phyloP scores from a whole-genome alignment of 1,140 invertebrate species.

The Meloidogyne exigua region DNA sequence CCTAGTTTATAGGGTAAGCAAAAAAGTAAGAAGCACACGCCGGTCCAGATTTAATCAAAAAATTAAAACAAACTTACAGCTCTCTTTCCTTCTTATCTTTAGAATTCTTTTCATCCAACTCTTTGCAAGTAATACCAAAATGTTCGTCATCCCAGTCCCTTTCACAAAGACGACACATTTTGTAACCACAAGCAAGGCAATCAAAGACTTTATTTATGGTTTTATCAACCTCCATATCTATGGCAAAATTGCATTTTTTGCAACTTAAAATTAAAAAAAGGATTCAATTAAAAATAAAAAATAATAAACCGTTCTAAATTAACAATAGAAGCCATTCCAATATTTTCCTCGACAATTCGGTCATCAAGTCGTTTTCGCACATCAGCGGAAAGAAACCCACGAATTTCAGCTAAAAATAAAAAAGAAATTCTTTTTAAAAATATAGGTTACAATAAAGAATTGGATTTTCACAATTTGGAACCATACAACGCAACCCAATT shows the following conservation, averaged over 20 bases:
- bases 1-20: too few relatives aligned
- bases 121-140: constrained; percentile 35
- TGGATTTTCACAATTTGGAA: constrained; percentile 35
- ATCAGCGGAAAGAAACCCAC: constrained; percentile 22
- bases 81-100: constrained; percentile 25
- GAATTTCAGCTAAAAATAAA: constrained; percentile 36
- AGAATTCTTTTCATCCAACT: constrained; percentile 26
- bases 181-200: constrained; percentile 31
- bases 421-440: neutral
- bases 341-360: constrained; percentile 38
- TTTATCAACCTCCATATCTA: constrained; percentile 33
- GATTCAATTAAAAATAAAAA: neutral
- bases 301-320: constrained; percentile 35
- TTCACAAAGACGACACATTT: constrained; percentile 43
- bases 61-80: constrained; percentile 23
- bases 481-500: constrained; percentile 40
- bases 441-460: constrained; percentile 37
- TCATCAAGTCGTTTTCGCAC: constrained; percentile 34
- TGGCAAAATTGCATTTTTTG: constrained; percentile 40
- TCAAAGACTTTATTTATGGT: constrained; percentile 42
- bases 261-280: constrained; percentile 29
- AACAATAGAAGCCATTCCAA: constrained; percentile 29
- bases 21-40: too few relatives aligned
- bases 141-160: constrained; percentile 43
- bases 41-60: too few relatives aligned